Evolutionary conservation across 2,113 vertebrate species (phyloP), one percentile per base, ranked within the genome.

Genomic region (Thomomys bottae): DNA sequence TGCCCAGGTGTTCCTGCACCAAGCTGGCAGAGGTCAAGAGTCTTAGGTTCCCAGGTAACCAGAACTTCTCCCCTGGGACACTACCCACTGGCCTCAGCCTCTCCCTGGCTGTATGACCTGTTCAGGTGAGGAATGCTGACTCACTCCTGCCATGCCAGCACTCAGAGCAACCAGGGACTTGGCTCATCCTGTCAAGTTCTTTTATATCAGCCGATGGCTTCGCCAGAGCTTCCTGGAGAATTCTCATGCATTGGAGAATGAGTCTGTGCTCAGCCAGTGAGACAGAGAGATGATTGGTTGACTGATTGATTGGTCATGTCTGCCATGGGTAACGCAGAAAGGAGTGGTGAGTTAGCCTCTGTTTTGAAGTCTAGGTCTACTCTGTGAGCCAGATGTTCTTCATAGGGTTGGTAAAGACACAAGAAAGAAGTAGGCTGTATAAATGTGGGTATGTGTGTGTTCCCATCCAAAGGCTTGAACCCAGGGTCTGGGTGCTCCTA

Each of bases 51-150:
- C 11, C 9, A 14, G 9, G 76, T 63, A 63, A 76, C 40, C 24
- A 57, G 85, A 89, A 81, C 66, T 82, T 92, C 59, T 87, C 36
- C 72, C 45, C 5, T 2, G 4, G 82, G 78, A 68, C 42, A 12
- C 57, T 84, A 86, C 80, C 61, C 80, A 2, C 54, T n/a, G 71
- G 54, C 61, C 49, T 12, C 54, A 36, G 77, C 54, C 70, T 34
- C 83, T 71, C 77, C 83, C 57, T 1, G 63, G 84, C 3, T n/a
- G n/a, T n/a, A 1, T 9, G 63, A 5, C 66, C 42, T 49, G 73
- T 59, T 68, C 11, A 34, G 78, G 83, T 61, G 17, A 75, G 40
- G 63, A 61, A 26, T 0, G 49, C 78, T 94, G 93, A 90, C 88
- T 93, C 85, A 94, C 66, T 5, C 78, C 30, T 54, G 75, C 42